Conservation (phyloP, 37 sponge, comb jelly and placozoan species). For the Theonella swinhoei region DNA sequence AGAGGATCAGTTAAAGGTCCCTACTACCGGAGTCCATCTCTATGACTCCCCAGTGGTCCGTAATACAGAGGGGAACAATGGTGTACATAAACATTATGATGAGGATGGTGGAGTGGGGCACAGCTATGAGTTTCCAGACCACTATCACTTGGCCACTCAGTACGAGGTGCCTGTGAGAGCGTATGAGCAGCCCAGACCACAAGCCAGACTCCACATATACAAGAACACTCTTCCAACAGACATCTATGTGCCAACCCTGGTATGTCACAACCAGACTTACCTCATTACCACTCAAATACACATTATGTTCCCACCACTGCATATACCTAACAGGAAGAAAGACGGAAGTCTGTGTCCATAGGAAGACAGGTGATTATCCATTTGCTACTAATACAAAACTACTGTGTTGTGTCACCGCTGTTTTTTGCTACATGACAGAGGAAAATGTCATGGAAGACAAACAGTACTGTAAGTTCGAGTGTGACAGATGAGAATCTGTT, state of each 20-base stretch:
- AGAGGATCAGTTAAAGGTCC: too few relatives aligned
- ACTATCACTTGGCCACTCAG: neutral
- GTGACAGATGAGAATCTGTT: slow-evolving; percentile 3
- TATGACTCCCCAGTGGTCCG: neutral
- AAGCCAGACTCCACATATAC: neutral
- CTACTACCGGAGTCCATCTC: neutral
- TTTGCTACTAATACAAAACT: too few relatives aligned
- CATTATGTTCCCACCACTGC: too few relatives aligned
- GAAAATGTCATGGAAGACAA: neutral
- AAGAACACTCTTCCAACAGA: slow-evolving; percentile 2
- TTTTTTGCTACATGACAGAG: too few relatives aligned
- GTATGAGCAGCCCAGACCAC: slow-evolving; percentile 25
- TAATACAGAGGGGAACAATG: neutral
- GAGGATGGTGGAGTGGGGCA: neutral
- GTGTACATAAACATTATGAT: too few relatives aligned
- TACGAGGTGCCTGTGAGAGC: slow-evolving; percentile 20
- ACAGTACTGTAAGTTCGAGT: neutral
- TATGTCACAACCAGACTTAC: too few relatives aligned
- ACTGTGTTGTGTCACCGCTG: too few relatives aligned
- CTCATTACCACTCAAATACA: too few relatives aligned
- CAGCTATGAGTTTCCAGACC: slow-evolving; percentile 4
- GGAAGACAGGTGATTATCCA: too few relatives aligned
- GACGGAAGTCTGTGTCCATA: too few relatives aligned
- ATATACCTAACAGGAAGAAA: too few relatives aligned
- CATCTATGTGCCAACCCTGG: slow-evolving; percentile 33